phyloP scores from a whole-genome alignment of 2,888 invertebrate genomes.

The Electrophaes corylata region DNA sequence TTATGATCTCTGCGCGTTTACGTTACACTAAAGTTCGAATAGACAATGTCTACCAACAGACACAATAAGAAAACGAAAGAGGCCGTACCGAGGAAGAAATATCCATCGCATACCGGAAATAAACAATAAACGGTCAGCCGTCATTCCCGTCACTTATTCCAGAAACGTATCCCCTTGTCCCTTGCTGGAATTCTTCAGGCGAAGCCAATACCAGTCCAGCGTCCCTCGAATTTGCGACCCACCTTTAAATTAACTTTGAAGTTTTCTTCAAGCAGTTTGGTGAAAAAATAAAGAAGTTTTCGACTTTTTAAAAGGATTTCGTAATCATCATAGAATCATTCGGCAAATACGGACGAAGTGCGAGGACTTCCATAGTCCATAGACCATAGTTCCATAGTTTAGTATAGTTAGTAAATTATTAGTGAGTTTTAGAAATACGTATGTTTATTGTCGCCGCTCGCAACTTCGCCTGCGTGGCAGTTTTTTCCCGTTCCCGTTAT shows the following conservation, averaged over 20 bases:
- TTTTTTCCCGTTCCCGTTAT: too few species aligned
- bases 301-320: not conserved
- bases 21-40: not conserved
- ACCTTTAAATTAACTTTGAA: slow-evolving; percentile 32
- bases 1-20: not conserved
- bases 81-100: slow-evolving; percentile 28
- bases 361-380: too few species aligned
- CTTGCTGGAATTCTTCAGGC: slow-evolving; percentile 34
- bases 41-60: not conserved
- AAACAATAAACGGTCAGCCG: slow-evolving; percentile 38
- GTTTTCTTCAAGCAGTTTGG: slow-evolving; percentile 17
- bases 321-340: not conserved
- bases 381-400: too few species aligned
- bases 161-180: slow-evolving; percentile 30
- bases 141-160: slow-evolving; percentile 25
- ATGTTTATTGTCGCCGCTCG: too few species aligned
- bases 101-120: slow-evolving; percentile 37
- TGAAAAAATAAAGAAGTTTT: not conserved
- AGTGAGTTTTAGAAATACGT: too few species aligned
- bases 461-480: too few species aligned
- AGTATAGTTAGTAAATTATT: too few species aligned
- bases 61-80: slow-evolving; percentile 6
- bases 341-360: too few species aligned
- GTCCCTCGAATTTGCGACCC: slow-evolving; percentile 30
- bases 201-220: slow-evolving; percentile 28